These are phyloP conservation scores for Drosophila leonis DNA, from an alignment of 2,888 invertebrate species.

Conservation along the genomic window DNA sequence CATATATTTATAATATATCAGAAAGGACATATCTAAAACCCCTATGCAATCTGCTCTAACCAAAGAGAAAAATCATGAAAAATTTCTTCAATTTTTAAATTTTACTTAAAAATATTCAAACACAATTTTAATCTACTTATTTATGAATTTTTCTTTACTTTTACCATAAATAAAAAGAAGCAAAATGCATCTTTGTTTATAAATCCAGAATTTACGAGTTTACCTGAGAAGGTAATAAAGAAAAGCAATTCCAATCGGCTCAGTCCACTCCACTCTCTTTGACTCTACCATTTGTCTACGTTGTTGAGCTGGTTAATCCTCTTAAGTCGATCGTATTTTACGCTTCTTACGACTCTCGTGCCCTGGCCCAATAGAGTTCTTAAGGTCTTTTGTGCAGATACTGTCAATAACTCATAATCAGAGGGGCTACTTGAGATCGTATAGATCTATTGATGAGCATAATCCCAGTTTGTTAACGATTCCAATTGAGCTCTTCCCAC, in stretches of 20 bases:
- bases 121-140: conserved; percentile 11
- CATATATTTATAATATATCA: no score
- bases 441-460: conserved; percentile 15
- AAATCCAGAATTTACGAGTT: conserved; percentile 52
- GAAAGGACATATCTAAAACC: not conserved
- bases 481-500: conserved; percentile 32
- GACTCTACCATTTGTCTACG: conserved; percentile 20
- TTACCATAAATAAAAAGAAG: not conserved
- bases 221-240: not conserved
- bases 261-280: conserved; percentile 1
- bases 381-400: conserved; percentile 37
- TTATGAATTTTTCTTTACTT: not conserved
- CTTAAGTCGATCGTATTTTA: conserved; percentile 54
- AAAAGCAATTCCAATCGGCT: conserved; percentile 9
- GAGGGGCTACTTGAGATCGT: conserved; percentile 22
- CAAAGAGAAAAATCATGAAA: not conserved
- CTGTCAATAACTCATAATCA: conserved; percentile 50
- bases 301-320: conserved; percentile 43
- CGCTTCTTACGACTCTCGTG: conserved; percentile 43
- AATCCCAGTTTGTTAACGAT: conserved; percentile 24
- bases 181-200: not conserved
- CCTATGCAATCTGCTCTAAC: not conserved
- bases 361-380: conserved; percentile 18
- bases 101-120: not conserved
- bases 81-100: no score